A percentile compares a stretch with the other conserved stretches of the same genome.
phyloP scores from a whole-genome alignment of 2,113 vertebrate species.

The Irena cyanogastra region DNA sequence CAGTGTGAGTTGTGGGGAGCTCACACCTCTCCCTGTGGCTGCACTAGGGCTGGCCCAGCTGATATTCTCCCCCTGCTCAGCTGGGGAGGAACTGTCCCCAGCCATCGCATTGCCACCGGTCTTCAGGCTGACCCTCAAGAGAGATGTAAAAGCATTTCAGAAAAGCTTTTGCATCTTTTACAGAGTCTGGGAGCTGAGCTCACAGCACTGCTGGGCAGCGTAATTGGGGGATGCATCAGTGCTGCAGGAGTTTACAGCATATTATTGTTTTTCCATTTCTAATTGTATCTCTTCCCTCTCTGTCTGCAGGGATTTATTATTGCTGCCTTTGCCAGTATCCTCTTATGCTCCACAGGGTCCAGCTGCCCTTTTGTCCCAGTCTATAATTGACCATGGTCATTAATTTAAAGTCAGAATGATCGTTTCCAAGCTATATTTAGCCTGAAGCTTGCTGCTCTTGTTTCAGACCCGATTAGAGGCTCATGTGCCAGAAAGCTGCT shows the following conservation, averaged over 20 bases:
- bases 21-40: not conserved
- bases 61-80: not conserved
- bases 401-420: constrained; percentile 54
- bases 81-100: not conserved
- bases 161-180: not conserved
- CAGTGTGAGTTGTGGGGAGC: not conserved
- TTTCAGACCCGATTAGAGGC: constrained; percentile 38
- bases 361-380: constrained; percentile 63
- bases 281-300: constrained; percentile 49
- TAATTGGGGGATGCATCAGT: not conserved
- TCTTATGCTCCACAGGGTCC: constrained; percentile 48
- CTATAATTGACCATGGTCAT: constrained; percentile 37
- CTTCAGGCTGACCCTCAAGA: not conserved
- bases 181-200: not conserved
- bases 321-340: constrained; percentile 35
- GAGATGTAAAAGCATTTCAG: not conserved
- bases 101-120: accelerated
- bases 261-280: constrained; percentile 54
- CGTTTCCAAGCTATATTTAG: constrained; percentile 41
- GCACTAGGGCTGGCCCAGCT: not conserved
- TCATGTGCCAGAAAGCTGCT: not conserved
- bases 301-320: constrained; percentile 52
- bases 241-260: not conserved
- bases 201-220: not conserved
- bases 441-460: not conserved